Evolutionary conservation across 2,888 invertebrate species (phyloP).

Genomic region (Thymelicus sylvestris): DNA sequence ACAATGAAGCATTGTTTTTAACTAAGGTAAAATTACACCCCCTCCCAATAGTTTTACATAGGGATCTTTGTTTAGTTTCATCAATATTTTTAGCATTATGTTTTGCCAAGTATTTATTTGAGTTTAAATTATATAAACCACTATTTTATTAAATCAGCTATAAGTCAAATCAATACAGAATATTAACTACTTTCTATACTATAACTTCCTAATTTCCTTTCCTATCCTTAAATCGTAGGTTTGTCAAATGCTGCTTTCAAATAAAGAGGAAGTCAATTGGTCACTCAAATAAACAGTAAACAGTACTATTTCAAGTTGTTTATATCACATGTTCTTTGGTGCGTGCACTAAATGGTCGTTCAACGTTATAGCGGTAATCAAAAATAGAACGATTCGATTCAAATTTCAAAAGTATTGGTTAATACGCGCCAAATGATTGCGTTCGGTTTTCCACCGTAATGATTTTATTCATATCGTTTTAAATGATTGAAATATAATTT

Average conservation of each 20-base stretch:
- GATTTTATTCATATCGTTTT: conserved; percentile 23
- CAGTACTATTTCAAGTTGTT: no score
- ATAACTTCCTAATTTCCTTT: no score
- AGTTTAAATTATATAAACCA: no score
- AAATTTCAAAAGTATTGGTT: conserved; percentile 54
- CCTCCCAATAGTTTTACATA: conserved; percentile 4
- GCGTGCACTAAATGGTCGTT: not conserved
- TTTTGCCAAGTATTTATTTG: no score
- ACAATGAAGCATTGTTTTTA: conserved; percentile 21
- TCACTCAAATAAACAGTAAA: no score
- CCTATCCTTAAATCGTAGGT: no score
- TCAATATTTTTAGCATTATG: not conserved
- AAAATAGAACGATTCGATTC: conserved; percentile 39
- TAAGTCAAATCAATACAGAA: no score
- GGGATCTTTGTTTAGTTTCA: conserved; percentile 11
- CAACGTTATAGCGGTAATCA: not conserved
- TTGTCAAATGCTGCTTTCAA: no score
- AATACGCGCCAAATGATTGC: conserved; percentile 51
- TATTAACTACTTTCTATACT: no score
- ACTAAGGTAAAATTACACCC: conserved; percentile 11
- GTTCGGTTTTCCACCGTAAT: conserved; percentile 31
- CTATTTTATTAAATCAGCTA: no score
- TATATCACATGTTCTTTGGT: not conserved
- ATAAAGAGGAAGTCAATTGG: no score
- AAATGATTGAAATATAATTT: conserved; percentile 14